phyloP scores from a whole-genome alignment of 2,797 vertebrate species.

The Sphaeramia orbicularis region DNA sequence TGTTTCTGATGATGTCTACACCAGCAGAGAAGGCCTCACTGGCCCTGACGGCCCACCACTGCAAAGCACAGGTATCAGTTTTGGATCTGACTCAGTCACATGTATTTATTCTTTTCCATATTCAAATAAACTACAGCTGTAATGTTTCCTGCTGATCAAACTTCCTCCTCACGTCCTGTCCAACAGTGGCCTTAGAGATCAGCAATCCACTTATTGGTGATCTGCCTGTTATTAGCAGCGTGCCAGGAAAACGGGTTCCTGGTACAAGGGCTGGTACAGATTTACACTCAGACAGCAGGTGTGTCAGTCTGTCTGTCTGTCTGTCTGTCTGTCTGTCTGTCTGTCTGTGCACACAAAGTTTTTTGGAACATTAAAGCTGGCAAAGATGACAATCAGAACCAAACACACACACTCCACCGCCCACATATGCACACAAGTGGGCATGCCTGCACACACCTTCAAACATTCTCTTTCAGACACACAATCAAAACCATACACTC shows the following conservation, averaged over 20 bases:
- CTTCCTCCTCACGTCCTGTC: conserved; percentile 23
- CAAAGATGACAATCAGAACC: conserved; percentile 5
- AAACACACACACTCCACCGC: neutral
- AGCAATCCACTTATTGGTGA: conserved; percentile 12
- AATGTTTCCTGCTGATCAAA: conserved; percentile 23
- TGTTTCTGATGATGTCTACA: too few species aligned
- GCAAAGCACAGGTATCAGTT: too few species aligned
- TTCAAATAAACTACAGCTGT: conserved; percentile 17
- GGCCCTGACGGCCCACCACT: too few species aligned
- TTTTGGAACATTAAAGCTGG: conserved; percentile 18
- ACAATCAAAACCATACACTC: neutral
- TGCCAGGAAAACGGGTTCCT: conserved; percentile 42
- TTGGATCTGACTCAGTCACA: neutral
- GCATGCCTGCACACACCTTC: neutral
- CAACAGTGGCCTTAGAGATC: neutral
- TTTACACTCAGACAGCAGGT: conserved; percentile 45
- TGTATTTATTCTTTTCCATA: conserved; percentile 9
- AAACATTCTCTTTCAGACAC: conserved; percentile 1
- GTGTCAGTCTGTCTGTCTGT: conserved; percentile 29
- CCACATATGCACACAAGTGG: neutral
- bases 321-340: conserved; percentile 47
- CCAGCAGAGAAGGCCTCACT: too few species aligned
- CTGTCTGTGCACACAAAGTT: conserved; percentile 10
- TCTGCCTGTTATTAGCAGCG: neutral
- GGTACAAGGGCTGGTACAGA: conserved; percentile 33